These are phyloP conservation scores for Ectobius pallidus DNA, from an alignment of 2,888 invertebrate genomes.

Conservation along the genomic window DNA sequence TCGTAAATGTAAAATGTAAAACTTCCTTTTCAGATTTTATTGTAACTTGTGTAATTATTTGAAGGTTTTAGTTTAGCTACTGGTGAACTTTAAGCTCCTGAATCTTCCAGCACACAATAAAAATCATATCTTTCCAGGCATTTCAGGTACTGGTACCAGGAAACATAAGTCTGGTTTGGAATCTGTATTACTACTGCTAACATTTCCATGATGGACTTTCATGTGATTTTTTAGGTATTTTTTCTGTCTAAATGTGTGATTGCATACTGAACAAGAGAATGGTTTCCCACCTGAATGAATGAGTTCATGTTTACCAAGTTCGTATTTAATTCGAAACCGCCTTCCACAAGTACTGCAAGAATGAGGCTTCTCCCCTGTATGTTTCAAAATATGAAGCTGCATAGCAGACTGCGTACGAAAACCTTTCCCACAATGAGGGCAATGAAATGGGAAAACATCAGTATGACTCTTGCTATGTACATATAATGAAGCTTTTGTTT, in stretches of 20 bases:
- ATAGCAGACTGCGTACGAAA: slow-evolving; percentile 63
- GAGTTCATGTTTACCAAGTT: slow-evolving; percentile 54
- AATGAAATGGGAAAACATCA: slow-evolving; percentile 62
- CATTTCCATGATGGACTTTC: slow-evolving; percentile 43
- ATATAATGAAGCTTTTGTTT: slow-evolving; percentile 67
- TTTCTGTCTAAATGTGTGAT: slow-evolving; percentile 56
- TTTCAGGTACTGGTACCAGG: too few species aligned
- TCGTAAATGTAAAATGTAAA: too few species aligned
- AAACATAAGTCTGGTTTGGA: too few species aligned
- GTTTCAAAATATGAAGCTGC: slow-evolving; percentile 61
- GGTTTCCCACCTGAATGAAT: slow-evolving; percentile 57
- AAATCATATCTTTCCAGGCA: too few species aligned
- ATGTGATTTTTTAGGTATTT: slow-evolving; percentile 62
- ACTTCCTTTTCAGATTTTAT: too few species aligned
- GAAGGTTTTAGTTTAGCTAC: too few species aligned
- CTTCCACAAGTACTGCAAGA: slow-evolving; percentile 59
- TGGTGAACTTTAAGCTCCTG: too few species aligned
- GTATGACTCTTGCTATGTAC: slow-evolving; percentile 66
- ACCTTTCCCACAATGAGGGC: slow-evolving; percentile 62
- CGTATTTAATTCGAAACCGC: slow-evolving; percentile 40
- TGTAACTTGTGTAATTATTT: too few species aligned
- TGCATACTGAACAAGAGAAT: slow-evolving; percentile 43
- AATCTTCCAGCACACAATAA: too few species aligned
- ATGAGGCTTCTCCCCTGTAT: slow-evolving; percentile 63
- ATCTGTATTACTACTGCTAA: neutral